Percentiles rank a stretch among this genome's conserved stretches.
Evolutionary conservation across 2,113 vertebrate genomes (phyloP).

Genomic region (Petrocephalus zakoni): DNA sequence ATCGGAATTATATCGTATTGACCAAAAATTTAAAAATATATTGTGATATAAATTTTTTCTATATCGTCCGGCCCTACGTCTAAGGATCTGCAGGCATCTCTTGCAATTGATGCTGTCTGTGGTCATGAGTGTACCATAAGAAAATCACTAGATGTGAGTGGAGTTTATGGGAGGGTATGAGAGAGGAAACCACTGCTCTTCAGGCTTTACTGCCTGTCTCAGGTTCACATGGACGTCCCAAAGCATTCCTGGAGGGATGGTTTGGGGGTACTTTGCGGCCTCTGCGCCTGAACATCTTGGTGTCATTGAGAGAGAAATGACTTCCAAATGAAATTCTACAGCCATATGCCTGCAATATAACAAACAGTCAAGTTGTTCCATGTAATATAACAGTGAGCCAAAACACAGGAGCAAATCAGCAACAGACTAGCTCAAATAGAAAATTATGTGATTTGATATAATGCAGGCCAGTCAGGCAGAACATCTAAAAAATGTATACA

Average conservation of each 20-base stretch:
- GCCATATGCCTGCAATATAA: not conserved
- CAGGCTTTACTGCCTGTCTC: not conserved
- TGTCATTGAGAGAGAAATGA: not conserved
- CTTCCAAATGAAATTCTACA: not conserved
- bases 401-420: not conserved
- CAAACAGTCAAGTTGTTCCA: not conserved
- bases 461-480: not conserved
- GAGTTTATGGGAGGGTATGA: not conserved
- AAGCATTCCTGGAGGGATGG: not conserved
- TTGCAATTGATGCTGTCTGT: not conserved
- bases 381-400: not conserved
- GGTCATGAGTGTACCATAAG: not conserved
- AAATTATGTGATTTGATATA: not conserved
- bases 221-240: not conserved
- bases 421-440: not conserved
- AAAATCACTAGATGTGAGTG: not conserved
- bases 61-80: too few species aligned
- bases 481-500: not conserved
- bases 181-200: not conserved
- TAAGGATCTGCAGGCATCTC: not conserved
- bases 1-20: too few species aligned
- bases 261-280: not conserved
- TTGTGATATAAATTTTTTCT: too few species aligned
- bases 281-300: not conserved
- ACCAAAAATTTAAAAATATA: too few species aligned